These are phyloP conservation scores for Scatophagus argus DNA, from an alignment of 2,113 vertebrate genomes.

Conservation along the genomic window DNA sequence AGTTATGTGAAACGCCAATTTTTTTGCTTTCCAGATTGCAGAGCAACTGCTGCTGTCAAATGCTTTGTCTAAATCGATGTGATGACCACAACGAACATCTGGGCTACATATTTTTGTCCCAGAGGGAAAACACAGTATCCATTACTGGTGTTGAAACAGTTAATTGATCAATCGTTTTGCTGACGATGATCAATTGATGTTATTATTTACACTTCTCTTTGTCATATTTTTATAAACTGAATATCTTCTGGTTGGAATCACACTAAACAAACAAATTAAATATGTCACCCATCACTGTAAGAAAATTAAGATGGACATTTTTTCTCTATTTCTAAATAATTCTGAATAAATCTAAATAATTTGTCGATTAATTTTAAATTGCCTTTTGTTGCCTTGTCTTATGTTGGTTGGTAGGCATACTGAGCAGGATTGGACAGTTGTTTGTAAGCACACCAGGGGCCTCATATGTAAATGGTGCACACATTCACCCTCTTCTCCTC, in stretches of 20 bases:
- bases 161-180: neutral
- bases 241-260: neutral
- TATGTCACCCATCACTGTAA: neutral
- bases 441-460: too few species aligned
- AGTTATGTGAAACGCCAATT: neutral
- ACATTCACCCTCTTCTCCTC: too few species aligned
- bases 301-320: neutral
- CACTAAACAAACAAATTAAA: neutral
- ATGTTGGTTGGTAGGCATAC: too few species aligned
- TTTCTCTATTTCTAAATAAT: neutral
- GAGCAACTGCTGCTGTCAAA: slow-evolving; percentile 5
- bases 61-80: slow-evolving; percentile 1
- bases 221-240: neutral
- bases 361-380: neutral
- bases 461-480: too few species aligned
- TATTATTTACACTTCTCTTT: neutral
- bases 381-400: neutral
- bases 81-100: slow-evolving; percentile 5
- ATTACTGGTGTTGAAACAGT: neutral
- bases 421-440: too few species aligned
- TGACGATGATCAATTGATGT: neutral
- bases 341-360: too few species aligned
- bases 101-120: neutral
- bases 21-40: slow-evolving; percentile 3
- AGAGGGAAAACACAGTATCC: neutral